Evolutionary conservation across 2,797 vertebrate genomes (phyloP), one percentile per base, ranked within the genome.

Genomic region (Enteromius fasciolatus): DNA sequence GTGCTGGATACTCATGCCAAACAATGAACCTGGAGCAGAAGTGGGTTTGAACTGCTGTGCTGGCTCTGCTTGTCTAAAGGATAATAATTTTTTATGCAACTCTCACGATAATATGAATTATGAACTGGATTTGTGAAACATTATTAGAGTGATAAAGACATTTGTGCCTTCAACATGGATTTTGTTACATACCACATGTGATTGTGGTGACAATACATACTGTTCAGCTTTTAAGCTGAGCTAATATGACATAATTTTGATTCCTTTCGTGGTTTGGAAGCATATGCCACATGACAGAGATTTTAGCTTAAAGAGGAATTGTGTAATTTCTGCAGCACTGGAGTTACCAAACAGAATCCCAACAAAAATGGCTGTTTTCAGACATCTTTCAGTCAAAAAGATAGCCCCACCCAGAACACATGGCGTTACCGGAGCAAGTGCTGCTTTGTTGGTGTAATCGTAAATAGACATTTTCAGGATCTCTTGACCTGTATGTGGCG

Each of bases 1-100:
- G 92, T 93, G 92, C 94, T 93, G 94, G 93, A 94, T 91, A 90
- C 94, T 94, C 89, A 91, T 88, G 84, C 82, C 54, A 61, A 63
- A 66, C 61, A 52, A 54, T 28, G 39, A 75, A 75, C 61, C 5
- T 54, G 1, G 41, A 50, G 54, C 57, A 28, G 46, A 50, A 25
- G 64, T 63, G n/a, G 77, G 15, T 41, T 41, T 67, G 17, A 80
- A 78, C 44, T 66, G 61, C 50, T 74, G 33, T 52, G 79, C 59
- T 23, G 31, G 44, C 57, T 39, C 31, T 10, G 33, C 18, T 63
- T 72, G 44, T 72, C 25, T 72, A 48, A 64, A 64, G 59, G 31
- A 80, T 61, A 28, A 17, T 57, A 25, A 1, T 44, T 61, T 33
- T 72, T 50, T 48, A 39, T 17, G 31, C 31, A 74, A 36, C 44